These are phyloP conservation scores for Drosophila pseudoananassae DNA, from an alignment of 1,140 invertebrate genomes.

Conservation along the genomic window DNA sequence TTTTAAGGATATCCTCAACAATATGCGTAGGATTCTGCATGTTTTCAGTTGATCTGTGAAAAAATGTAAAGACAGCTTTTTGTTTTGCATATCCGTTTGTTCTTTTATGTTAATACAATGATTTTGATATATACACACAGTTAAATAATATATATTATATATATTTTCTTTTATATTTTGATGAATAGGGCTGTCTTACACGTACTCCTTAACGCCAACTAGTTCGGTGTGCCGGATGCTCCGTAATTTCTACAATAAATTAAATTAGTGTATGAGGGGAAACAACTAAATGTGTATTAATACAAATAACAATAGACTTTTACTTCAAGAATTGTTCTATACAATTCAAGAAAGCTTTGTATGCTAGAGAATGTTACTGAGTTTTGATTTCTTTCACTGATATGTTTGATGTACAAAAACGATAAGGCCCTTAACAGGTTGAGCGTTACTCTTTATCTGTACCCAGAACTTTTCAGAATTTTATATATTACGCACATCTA, in stretches of 20 bases:
- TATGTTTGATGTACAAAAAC: conserved; percentile 55
- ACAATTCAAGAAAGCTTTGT: conserved; percentile 10
- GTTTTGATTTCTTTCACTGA: conserved; percentile 56
- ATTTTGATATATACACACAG: conserved; percentile 22
- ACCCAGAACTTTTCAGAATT: conserved; percentile 15
- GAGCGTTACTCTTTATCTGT: conserved; percentile 30
- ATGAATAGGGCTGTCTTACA: conserved; percentile 16
- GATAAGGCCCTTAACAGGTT: conserved; percentile 9
- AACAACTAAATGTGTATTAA: conserved; percentile 28
- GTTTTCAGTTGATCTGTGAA: not conserved
- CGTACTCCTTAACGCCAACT: conserved; percentile 9
- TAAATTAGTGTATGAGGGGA: conserved; percentile 24
- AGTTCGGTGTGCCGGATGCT: conserved; percentile 18
- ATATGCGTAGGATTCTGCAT: not conserved
- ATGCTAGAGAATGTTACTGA: conserved; percentile 36
- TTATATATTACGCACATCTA: conserved; percentile 20
- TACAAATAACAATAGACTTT: conserved; percentile 31
- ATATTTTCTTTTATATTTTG: conserved; percentile 27
- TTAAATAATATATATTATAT: conserved; percentile 20
- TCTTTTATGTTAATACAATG: conserved; percentile 20
- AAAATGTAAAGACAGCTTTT: not conserved
- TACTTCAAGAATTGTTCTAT: not conserved
- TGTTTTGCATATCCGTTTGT: conserved; percentile 4
- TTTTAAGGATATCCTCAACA: not conserved
- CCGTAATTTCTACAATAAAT: conserved; percentile 31